Percentiles rank a stretch among this genome's conserved stretches.
Evolutionary conservation across 2,113 vertebrate species (phyloP).

Genomic region (Archocentrus centrarchus): DNA sequence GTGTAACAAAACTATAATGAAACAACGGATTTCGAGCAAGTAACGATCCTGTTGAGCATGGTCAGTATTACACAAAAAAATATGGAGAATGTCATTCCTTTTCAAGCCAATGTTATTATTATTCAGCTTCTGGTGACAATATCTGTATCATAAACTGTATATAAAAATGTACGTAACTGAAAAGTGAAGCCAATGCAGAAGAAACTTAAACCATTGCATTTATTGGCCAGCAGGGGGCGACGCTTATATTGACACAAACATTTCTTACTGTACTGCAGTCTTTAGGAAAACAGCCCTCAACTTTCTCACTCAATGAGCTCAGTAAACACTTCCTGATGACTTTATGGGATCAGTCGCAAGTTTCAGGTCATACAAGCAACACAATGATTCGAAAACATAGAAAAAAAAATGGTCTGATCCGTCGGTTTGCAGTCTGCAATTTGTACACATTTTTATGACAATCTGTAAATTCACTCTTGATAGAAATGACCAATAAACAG

Average conservation of each 20-base stretch:
- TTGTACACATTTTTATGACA: background rate
- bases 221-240: background rate
- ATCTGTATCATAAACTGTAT: background rate
- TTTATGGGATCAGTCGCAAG: background rate
- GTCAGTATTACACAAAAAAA: background rate
- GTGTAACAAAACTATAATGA: too few relatives aligned
- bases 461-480: background rate
- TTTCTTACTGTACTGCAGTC: too few relatives aligned
- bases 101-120: background rate
- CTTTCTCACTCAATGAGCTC: background rate
- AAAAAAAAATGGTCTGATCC: background rate
- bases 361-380: background rate
- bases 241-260: too few relatives aligned
- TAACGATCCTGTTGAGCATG: too few relatives aligned
- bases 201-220: background rate
- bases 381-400: background rate
- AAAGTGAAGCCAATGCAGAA: background rate
- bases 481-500: background rate
- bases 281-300: background rate
- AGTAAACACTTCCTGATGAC: background rate
- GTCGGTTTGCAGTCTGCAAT: background rate
- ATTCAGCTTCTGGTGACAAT: background rate
- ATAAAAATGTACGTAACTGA: background rate
- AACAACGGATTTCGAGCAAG: too few relatives aligned
- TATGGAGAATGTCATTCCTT: background rate